These are phyloP conservation scores for Pluvianellus socialis DNA, from an alignment of 2,113 vertebrate species.

Conservation along the genomic window DNA sequence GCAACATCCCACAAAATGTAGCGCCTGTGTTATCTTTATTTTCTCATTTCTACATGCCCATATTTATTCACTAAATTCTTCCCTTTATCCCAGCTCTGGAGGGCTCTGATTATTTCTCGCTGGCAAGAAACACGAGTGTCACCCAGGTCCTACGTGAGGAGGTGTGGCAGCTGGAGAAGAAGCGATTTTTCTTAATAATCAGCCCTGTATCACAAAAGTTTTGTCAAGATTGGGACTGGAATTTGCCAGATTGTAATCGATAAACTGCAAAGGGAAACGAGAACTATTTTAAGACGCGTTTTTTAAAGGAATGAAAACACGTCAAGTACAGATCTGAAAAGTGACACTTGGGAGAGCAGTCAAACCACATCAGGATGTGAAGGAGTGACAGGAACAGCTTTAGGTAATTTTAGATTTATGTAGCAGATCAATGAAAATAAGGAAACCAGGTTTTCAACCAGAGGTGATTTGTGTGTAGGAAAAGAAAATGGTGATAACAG, in stretches of 20 bases:
- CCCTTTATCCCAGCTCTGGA: not conserved
- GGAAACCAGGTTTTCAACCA: not conserved
- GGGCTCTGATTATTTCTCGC: not conserved
- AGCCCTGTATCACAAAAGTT: not conserved
- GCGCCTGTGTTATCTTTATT: not conserved
- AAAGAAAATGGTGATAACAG: not conserved
- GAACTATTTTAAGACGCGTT: not conserved
- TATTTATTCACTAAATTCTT: not conserved
- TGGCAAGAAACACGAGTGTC: not conserved
- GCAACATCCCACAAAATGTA: not conserved
- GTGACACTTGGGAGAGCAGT: not conserved
- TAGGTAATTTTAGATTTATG: not conserved
- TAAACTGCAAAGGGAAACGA: not conserved
- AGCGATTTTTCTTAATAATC: not conserved
- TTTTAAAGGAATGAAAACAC: not conserved
- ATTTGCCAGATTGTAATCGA: not conserved
- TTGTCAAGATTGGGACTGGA: not conserved
- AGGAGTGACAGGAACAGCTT: not conserved
- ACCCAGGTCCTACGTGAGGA: fast-evolving
- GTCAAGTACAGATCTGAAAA: not conserved
- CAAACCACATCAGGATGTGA: not conserved
- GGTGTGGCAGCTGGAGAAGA: not conserved
- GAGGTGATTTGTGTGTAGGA: not conserved
- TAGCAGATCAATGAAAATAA: not conserved
- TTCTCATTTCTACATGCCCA: not conserved